A percentile compares a stretch with the other conserved stretches of the same genome.
These are phyloP conservation scores for Euclidia mi DNA, from an alignment of 2,888 invertebrate species.

Conservation along the genomic window DNA sequence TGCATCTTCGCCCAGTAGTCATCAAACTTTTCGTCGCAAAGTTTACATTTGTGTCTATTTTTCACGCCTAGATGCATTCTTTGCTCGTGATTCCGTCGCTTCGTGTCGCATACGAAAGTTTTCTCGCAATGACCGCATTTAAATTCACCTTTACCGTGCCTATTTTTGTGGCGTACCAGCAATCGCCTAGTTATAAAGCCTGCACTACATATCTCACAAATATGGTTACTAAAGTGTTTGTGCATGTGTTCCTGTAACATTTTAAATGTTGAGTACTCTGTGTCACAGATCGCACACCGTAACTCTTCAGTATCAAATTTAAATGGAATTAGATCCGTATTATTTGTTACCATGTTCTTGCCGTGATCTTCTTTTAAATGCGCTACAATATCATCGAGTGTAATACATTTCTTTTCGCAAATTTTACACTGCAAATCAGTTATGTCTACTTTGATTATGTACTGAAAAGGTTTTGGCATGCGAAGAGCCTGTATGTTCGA, in stretches of 20 bases:
- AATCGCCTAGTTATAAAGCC: constrained; percentile 56
- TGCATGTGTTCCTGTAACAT: constrained; percentile 64
- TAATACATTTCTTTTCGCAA: constrained; percentile 35
- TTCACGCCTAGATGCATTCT: constrained; percentile 61
- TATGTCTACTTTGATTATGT: constrained; percentile 62
- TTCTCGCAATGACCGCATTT: constrained; percentile 81
- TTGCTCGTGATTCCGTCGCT: constrained; percentile 57
- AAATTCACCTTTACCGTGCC: constrained; percentile 64
- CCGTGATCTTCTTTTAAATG: constrained; percentile 42
- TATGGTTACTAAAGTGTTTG: constrained; percentile 57
- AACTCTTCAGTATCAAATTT: constrained; percentile 53
- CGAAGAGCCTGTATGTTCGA: constrained; percentile 43
- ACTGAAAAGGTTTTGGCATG: constrained; percentile 51
- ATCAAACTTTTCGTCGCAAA: constrained; percentile 67
- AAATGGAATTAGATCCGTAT: constrained; percentile 59
- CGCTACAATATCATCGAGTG: constrained; percentile 29
- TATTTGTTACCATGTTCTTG: constrained; percentile 33
- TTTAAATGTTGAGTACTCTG: constrained; percentile 55
- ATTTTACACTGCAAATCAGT: constrained; percentile 61
- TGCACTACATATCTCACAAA: constrained; percentile 58
- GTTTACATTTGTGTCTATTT: constrained; percentile 65
- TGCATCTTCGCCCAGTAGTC: constrained; percentile 66
- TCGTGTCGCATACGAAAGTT: constrained; percentile 68
- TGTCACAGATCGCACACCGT: constrained; percentile 48
- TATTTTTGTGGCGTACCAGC: constrained; percentile 46